phyloP scores from a whole-genome alignment of 1,140 invertebrate genomes.

The Scaptomyza montana region DNA sequence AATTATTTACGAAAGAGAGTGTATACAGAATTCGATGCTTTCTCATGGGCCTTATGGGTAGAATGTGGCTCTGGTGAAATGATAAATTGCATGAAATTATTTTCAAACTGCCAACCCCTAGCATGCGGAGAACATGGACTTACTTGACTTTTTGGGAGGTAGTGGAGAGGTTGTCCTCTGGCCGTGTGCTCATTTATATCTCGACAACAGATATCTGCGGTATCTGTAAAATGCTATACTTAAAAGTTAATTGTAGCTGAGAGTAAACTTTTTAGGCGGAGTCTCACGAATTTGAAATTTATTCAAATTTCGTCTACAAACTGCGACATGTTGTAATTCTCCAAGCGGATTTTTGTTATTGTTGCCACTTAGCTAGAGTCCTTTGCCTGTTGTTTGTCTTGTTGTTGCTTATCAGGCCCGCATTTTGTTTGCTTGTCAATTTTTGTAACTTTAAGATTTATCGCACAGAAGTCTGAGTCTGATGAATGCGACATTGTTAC shows the following conservation, averaged over 20 bases:
- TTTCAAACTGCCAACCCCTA: constrained; percentile 58
- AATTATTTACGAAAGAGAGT: too few relatives aligned
- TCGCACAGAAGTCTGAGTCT: constrained; percentile 32
- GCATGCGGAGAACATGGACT: too few relatives aligned
- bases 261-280: constrained; percentile 52
- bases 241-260: constrained; percentile 83
- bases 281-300: constrained; percentile 69
- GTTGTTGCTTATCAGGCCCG: constrained; percentile 39
- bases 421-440: constrained; percentile 58
- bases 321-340: constrained; percentile 78
- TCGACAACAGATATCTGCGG: constrained; percentile 62
- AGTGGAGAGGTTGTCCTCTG: not conserved
- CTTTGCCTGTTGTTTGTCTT: constrained; percentile 28
- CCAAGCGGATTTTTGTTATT: constrained; percentile 43
- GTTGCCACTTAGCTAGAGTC: not conserved
- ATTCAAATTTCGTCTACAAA: constrained; percentile 72
- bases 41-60: not conserved
- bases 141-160: not conserved
- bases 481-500: constrained; percentile 51
- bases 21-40: constrained; percentile 30
- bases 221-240: constrained; percentile 79
- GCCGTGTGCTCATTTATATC: constrained; percentile 32
- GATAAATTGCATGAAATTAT: constrained; percentile 83
- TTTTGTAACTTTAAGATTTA: constrained; percentile 64
- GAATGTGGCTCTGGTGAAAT: constrained; percentile 58